Percentiles rank a stretch among this genome's conserved stretches.
These are phyloP conservation scores for Cephus cinctus DNA, from an alignment of 1,140 invertebrate genomes.

Conservation along the genomic window DNA sequence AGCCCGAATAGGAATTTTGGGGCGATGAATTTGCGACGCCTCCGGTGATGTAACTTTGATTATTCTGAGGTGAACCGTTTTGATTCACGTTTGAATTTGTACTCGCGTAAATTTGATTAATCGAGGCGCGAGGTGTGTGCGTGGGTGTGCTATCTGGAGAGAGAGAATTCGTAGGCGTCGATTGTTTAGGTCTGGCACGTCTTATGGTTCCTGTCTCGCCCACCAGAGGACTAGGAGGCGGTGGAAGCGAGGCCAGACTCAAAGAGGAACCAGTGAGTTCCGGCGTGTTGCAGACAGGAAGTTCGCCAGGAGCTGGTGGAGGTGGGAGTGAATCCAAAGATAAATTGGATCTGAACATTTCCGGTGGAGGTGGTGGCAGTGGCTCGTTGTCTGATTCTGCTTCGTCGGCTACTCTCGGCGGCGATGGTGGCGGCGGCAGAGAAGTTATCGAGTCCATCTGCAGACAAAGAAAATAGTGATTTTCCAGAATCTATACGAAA, in stretches of 20 bases:
- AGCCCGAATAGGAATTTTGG: constrained; percentile 38
- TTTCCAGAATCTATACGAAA: too few relatives aligned
- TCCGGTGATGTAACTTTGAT: constrained; percentile 16
- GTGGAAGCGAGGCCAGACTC: constrained; percentile 66
- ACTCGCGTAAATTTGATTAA: constrained; percentile 19
- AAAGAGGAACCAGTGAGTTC: constrained; percentile 69
- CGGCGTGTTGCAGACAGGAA: constrained; percentile 57
- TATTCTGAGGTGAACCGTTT: neutral
- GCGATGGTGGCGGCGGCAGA: constrained; percentile 59
- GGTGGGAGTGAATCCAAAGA: constrained; percentile 75
- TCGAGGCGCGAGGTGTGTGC: constrained; percentile 30
- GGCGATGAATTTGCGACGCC: constrained; percentile 26
- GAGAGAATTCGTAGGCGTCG: constrained; percentile 43
- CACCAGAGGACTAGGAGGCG: constrained; percentile 59
- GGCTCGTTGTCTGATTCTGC: constrained; percentile 44
- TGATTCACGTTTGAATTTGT: constrained; percentile 14
- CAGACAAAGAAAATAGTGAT: constrained; percentile 10
- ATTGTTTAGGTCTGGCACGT: constrained; percentile 47
- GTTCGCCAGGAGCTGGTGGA: constrained; percentile 70
- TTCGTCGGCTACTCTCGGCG: constrained; percentile 49
- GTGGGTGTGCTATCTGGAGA: constrained; percentile 48
- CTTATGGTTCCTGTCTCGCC: constrained; percentile 55
- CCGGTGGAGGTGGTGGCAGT: constrained; percentile 63
- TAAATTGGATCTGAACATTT: constrained; percentile 72
- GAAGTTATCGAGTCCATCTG: constrained; percentile 59